Evolutionary conservation across 2,888 invertebrate species (phyloP).

Genomic region (Bruchidius siliquastri): DNA sequence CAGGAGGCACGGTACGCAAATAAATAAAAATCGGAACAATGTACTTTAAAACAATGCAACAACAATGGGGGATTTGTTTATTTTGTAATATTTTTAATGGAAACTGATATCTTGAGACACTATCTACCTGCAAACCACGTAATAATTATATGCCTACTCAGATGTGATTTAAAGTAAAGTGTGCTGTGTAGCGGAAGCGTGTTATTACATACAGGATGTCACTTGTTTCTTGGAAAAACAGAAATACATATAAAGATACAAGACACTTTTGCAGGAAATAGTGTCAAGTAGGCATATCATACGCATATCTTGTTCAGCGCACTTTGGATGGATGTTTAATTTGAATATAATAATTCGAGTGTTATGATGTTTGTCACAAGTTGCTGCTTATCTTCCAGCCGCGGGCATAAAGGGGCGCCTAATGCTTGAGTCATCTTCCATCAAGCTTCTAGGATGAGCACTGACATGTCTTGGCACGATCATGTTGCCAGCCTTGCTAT

Average conservation of each 20-base stretch:
- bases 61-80: background rate
- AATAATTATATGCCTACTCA: background rate
- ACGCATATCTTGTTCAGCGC: too few species aligned
- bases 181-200: background rate
- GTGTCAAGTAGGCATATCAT: background rate
- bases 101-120: background rate
- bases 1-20: background rate
- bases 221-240: background rate
- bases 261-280: background rate
- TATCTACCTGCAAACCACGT: background rate
- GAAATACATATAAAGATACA: background rate
- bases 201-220: background rate
- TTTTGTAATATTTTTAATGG: background rate
- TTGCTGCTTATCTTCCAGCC: too few species aligned
- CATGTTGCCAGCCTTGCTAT: too few species aligned
- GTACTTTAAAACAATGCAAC: background rate
- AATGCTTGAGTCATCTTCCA: too few species aligned
- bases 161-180: background rate
- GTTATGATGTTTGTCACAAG: too few species aligned
- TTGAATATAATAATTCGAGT: too few species aligned
- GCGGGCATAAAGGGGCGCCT: too few species aligned
- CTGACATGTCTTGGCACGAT: too few species aligned
- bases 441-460: too few species aligned
- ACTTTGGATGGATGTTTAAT: too few species aligned
- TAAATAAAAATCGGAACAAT: background rate